phyloP scores from a whole-genome alignment of 2,888 invertebrate species.

The Drosophila fungiperda region DNA sequence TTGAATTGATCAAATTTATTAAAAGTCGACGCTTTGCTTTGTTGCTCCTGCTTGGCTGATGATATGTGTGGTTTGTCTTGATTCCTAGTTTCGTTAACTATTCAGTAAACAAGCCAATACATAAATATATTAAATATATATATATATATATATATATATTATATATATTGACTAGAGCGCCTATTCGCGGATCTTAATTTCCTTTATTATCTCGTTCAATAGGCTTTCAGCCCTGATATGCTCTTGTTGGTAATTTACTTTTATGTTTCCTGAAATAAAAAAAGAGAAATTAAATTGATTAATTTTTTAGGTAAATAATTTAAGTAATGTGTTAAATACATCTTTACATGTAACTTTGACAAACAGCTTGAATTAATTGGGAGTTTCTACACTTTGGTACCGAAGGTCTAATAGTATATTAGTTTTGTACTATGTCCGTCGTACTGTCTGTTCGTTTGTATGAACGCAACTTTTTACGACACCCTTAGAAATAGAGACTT shows the following conservation, averaged over 20 bases:
- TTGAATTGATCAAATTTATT: constrained; percentile 80
- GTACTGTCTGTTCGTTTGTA: too few relatives aligned
- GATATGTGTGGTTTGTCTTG: constrained; percentile 42
- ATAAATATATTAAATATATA: neutral
- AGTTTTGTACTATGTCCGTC: too few relatives aligned
- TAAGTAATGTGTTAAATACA: neutral
- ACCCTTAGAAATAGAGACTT: too few relatives aligned
- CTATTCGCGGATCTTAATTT: constrained; percentile 14
- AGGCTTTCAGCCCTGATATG: constrained; percentile 62
- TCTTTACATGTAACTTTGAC: neutral
- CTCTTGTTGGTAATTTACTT: constrained; percentile 41
- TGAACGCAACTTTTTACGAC: too few relatives aligned
- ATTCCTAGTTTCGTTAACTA: neutral
- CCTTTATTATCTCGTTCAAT: constrained; percentile 29
- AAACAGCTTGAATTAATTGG: neutral
- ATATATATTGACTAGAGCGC: constrained; percentile 47
- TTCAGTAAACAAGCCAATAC: neutral
- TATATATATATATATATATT: constrained; percentile 15
- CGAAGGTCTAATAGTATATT: too few relatives aligned
- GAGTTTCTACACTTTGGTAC: too few relatives aligned
- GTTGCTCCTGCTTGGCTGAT: constrained; percentile 7
- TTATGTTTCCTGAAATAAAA: constrained; percentile 59
- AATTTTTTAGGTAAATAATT: neutral
- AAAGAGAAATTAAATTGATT: constrained; percentile 10
- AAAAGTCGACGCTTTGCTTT: constrained; percentile 49